phyloP scores from a whole-genome alignment of 2,113 vertebrate species.

The Rhodinocichla rosea region DNA sequence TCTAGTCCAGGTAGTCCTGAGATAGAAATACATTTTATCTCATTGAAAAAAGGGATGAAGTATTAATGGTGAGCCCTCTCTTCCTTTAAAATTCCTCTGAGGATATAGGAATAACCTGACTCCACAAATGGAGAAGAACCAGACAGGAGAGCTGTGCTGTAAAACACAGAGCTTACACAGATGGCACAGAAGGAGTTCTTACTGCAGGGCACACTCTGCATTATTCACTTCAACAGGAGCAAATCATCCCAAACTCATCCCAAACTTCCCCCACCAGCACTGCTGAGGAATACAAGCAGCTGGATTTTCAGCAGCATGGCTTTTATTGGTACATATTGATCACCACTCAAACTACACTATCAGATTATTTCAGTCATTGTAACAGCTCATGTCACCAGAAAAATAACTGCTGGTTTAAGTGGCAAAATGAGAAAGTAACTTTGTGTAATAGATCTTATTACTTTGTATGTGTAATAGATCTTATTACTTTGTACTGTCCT shows the following conservation, averaged over 20 bases:
- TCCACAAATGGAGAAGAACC: not conserved
- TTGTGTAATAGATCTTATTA: not conserved
- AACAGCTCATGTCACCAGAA: not conserved
- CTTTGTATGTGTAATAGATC: not conserved
- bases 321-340: not conserved
- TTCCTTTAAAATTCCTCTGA: not conserved
- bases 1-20: not conserved
- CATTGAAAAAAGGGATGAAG: not conserved
- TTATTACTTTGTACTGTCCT: not conserved
- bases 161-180: not conserved
- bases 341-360: not conserved
- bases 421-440: not conserved
- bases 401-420: not conserved
- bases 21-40: not conserved
- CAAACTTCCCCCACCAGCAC: not conserved
- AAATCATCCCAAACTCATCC: not conserved
- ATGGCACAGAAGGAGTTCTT: not conserved
- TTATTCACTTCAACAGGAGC: not conserved
- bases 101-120: not conserved
- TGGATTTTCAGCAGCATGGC: not conserved
- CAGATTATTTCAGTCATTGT: not conserved
- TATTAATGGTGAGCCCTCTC: not conserved
- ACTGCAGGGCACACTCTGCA: not conserved
- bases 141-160: not conserved
- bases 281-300: not conserved